These are phyloP conservation scores for Anastrepha ludens DNA, from an alignment of 1,140 invertebrate genomes.

Conservation along the genomic window DNA sequence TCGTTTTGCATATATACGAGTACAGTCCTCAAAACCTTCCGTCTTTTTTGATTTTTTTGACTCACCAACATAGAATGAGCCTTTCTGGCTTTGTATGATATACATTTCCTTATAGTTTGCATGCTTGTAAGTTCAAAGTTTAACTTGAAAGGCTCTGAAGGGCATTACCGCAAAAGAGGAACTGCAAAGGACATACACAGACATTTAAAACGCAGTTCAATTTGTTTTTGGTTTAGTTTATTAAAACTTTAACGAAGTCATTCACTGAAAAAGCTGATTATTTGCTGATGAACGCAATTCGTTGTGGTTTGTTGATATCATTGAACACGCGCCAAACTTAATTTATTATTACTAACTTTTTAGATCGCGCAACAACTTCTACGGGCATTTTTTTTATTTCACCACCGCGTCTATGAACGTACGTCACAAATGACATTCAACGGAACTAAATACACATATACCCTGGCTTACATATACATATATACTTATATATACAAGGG, in stretches of 20 bases:
- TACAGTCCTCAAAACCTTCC: neutral
- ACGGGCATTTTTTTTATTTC: too few species aligned
- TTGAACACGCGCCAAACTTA: too few species aligned
- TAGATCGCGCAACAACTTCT: too few species aligned
- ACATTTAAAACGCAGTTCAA: neutral
- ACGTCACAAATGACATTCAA: neutral
- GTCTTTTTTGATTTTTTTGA: neutral
- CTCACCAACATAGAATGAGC: neutral
- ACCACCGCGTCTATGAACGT: too few species aligned
- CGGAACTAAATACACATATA: neutral
- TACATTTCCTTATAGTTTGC: neutral
- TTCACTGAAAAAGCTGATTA: conserved; percentile 30
- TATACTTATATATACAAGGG: too few species aligned
- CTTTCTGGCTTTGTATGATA: neutral
- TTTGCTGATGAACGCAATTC: neutral
- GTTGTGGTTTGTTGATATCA: neutral
- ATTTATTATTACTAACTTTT: too few species aligned
- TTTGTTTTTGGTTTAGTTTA: neutral
- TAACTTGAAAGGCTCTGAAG: neutral
- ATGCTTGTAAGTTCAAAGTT: neutral
- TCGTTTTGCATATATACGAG: neutral
- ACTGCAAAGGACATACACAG: neutral
- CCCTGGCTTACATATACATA: neutral
- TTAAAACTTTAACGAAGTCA: conserved; percentile 40
- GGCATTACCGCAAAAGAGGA: neutral